These are phyloP conservation scores for Linnaemya tessellans DNA, from an alignment of 2,888 invertebrate genomes.

Conservation along the genomic window DNA sequence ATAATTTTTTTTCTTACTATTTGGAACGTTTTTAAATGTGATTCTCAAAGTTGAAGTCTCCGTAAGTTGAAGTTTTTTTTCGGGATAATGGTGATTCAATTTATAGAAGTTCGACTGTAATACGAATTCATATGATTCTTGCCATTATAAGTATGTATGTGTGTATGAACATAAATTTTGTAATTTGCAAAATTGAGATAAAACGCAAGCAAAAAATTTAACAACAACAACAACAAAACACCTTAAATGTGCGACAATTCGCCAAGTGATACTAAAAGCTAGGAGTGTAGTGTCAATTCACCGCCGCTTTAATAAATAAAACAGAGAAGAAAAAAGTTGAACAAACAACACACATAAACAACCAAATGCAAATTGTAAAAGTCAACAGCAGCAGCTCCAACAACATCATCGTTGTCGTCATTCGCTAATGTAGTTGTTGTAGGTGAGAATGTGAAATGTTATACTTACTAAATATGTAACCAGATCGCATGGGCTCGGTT, in stretches of 20 bases:
- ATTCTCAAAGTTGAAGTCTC: too few species aligned
- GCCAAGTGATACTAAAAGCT: constrained; percentile 46
- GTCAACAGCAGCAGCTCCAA: constrained; percentile 52
- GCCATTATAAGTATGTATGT: constrained; percentile 49
- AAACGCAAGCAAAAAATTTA: constrained; percentile 33
- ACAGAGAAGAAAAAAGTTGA: constrained; percentile 32
- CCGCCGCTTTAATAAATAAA: constrained; percentile 49
- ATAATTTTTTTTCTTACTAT: too few species aligned
- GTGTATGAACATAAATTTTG: constrained; percentile 65
- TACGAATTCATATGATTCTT: constrained; percentile 40
- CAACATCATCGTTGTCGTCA: constrained; percentile 13
- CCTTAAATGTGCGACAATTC: constrained; percentile 48
- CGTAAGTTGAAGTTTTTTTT: too few species aligned
- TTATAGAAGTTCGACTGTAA: too few species aligned
- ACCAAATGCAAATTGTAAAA: constrained; percentile 62
- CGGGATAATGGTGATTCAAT: too few species aligned
- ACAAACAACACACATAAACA: constrained; percentile 55
- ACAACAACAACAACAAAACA: constrained; percentile 20
- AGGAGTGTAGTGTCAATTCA: constrained; percentile 69
- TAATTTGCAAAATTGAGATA: constrained; percentile 64
- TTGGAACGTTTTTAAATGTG: too few species aligned
- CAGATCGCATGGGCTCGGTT: background rate
- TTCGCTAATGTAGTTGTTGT: constrained; percentile 2
- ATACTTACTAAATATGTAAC: constrained; percentile 1
- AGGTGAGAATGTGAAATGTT: constrained; percentile 17